Percentiles rank a stretch among this genome's conserved stretches.
Conservation (phyloP, 1,140 invertebrate species). For the Cephus cinctus region DNA sequence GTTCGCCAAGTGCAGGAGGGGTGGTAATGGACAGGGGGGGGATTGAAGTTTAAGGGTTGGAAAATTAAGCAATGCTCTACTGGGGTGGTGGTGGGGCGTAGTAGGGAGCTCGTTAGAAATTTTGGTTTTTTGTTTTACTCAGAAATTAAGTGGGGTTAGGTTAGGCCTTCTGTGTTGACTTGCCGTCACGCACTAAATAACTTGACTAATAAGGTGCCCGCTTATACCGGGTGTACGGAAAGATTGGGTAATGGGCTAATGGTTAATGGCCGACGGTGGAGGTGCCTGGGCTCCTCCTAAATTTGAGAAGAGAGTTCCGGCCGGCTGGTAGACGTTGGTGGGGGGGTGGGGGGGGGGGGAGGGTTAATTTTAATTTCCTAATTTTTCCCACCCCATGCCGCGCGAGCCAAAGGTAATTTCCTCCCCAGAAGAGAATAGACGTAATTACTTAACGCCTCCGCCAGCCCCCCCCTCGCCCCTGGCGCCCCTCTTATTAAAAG, state of each 20-base stretch:
- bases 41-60: too few relatives aligned
- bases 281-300: conserved; percentile 30
- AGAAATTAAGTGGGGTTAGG: too few relatives aligned
- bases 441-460: conserved; percentile 57
- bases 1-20: not conserved
- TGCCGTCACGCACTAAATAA: conserved; percentile 29
- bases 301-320: conserved; percentile 33
- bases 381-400: conserved; percentile 45
- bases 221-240: conserved; percentile 26
- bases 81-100: too few relatives aligned
- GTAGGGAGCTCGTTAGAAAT: too few relatives aligned
- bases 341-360: conserved; percentile 14
- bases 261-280: conserved; percentile 24
- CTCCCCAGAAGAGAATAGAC: conserved; percentile 54
- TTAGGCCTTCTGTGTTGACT: conserved; percentile 13
- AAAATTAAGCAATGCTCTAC: too few relatives aligned
- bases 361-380: conserved; percentile 58
- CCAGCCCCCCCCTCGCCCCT: conserved; percentile 33
- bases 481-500: conserved; percentile 51
- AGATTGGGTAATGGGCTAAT: conserved; percentile 35
- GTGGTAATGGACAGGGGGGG: too few relatives aligned
- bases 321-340: conserved; percentile 1
- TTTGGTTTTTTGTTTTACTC: too few relatives aligned
- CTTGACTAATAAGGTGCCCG: conserved; percentile 39
- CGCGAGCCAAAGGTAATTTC: conserved; percentile 45